phyloP scores from a whole-genome alignment of 2,888 invertebrate species.

The Phasia obesa region DNA sequence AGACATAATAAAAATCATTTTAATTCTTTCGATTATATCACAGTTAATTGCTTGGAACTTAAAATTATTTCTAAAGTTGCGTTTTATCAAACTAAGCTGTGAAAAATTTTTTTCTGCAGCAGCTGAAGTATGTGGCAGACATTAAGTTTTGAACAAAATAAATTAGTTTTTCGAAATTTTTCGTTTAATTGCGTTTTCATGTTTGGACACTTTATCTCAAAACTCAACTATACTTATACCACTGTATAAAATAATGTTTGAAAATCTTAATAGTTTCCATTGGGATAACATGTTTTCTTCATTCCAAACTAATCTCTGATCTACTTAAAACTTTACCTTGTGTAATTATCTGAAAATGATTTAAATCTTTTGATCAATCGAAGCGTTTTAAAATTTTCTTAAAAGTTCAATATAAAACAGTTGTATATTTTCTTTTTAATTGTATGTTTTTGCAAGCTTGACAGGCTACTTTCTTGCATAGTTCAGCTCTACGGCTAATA shows the following conservation, averaged over 20 bases:
- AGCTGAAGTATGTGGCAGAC: slow-evolving; percentile 12
- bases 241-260: not conserved
- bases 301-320: too few relatives aligned
- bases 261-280: slow-evolving; percentile 3
- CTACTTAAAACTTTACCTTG: too few relatives aligned
- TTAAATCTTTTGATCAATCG: not conserved
- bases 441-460: too few relatives aligned
- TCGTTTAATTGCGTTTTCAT: not conserved
- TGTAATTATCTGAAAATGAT: too few relatives aligned
- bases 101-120: slow-evolving; percentile 3
- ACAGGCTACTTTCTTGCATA: not conserved
- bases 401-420: not conserved
- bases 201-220: too few relatives aligned
- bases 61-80: not conserved
- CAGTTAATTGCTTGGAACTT: not conserved
- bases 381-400: not conserved
- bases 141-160: slow-evolving; percentile 8
- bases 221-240: too few relatives aligned
- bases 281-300: not conserved
- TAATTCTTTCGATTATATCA: not conserved
- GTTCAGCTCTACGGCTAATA: slow-evolving; percentile 1
- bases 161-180: not conserved
- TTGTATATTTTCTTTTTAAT: not conserved
- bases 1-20: too few relatives aligned
- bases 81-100: slow-evolving; percentile 1